Percentiles rank a stretch among this genome's conserved stretches.
Evolutionary conservation across 2,888 invertebrate species (phyloP).

Genomic region (Hecatera dysodea): DNA sequence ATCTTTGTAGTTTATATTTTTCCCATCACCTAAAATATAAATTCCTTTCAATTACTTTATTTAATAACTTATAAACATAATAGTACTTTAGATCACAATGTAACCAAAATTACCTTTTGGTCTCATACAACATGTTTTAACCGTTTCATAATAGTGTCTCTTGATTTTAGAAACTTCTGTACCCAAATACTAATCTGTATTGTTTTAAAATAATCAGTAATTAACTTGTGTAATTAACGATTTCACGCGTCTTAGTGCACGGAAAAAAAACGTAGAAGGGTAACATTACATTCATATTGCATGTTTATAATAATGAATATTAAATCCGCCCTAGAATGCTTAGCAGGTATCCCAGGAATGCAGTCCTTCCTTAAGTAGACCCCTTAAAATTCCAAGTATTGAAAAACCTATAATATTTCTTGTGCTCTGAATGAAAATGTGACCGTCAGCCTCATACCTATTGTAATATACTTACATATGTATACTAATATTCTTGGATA

Average conservation of each 20-base stretch:
- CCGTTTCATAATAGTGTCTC: not conserved
- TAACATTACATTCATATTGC: conserved; percentile 71
- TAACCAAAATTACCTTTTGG: not conserved
- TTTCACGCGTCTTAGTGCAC: conserved; percentile 87
- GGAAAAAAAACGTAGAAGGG: conserved; percentile 90
- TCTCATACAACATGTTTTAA: not conserved
- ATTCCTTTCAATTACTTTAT: too few relatives aligned
- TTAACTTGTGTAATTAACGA: conserved; percentile 45
- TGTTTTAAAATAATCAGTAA: not conserved
- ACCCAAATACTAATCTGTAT: not conserved
- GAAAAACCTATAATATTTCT: not conserved
- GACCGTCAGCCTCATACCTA: not conserved
- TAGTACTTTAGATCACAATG: too few relatives aligned
- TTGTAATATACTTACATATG: not conserved
- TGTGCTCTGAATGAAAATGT: conserved; percentile 23
- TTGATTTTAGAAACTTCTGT: not conserved
- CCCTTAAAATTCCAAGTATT: not conserved
- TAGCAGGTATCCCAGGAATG: conserved; percentile 26
- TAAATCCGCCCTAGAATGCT: conserved; percentile 42
- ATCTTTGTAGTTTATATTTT: too few relatives aligned
- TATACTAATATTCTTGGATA: not conserved
- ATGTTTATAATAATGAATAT: conserved; percentile 41
- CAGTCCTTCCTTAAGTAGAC: conserved; percentile 4
- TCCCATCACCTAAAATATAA: too few relatives aligned
- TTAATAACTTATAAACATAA: too few relatives aligned